phyloP scores from a whole-genome alignment of 2,888 invertebrate species.

The Drosophila anomalata region DNA sequence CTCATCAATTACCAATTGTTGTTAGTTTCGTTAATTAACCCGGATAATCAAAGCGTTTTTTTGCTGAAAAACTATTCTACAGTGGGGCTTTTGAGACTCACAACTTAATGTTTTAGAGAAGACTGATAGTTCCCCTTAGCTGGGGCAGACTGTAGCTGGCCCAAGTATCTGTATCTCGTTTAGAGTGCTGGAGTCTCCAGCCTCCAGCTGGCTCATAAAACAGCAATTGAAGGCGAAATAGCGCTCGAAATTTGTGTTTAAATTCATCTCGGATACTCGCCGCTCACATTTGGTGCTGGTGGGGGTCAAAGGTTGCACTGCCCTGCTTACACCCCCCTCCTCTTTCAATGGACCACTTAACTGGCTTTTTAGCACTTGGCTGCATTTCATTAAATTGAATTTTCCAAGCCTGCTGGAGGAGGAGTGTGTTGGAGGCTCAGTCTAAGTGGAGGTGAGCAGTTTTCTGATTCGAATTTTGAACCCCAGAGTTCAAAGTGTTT shows the following conservation, averaged over 20 bases:
- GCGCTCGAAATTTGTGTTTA: constrained; percentile 38
- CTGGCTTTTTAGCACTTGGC: constrained; percentile 53
- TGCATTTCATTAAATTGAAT: constrained; percentile 63
- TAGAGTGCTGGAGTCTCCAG: neutral
- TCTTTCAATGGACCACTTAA: constrained; percentile 39
- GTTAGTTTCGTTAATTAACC: constrained; percentile 64
- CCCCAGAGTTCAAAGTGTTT: constrained; percentile 40
- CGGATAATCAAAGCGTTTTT: constrained; percentile 56
- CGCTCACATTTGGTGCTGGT: constrained; percentile 25
- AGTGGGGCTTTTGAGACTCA: no score
- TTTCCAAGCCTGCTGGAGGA: constrained; percentile 27
- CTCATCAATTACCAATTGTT: constrained; percentile 75
- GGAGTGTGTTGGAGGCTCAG: constrained; percentile 5
- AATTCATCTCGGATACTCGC: constrained; percentile 29
- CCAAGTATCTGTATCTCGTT: constrained; percentile 9
- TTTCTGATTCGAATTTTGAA: neutral
- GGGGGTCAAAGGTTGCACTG: constrained; percentile 32
- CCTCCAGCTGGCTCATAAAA: constrained; percentile 58
- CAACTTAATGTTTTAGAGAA: neutral
- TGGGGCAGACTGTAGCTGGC: constrained; percentile 6
- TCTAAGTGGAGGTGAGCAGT: constrained; percentile 27
- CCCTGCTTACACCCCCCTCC: constrained; percentile 10
- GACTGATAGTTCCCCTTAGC: neutral
- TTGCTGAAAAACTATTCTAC: neutral
- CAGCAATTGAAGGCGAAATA: constrained; percentile 35